Evolutionary conservation across 2,888 invertebrate species (phyloP), one percentile per base, ranked within the genome.

Genomic region (Pyrgus malvae): DNA sequence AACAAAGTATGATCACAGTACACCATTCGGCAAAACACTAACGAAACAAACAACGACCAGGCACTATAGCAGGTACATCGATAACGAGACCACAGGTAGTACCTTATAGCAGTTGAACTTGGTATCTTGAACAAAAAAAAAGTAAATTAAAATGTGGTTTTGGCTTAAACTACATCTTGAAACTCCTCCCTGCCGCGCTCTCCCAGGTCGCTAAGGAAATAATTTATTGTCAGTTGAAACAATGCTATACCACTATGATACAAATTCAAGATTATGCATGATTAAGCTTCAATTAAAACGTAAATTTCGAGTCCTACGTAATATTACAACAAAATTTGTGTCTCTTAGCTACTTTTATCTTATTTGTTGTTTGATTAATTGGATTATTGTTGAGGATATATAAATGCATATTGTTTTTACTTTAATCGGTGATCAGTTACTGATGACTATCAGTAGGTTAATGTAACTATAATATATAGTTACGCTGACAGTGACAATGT

Each of bases 131-230:
- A 53, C 53, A 38, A 27, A 53, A 45, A 53, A 14, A 16, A 53
- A 49, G 21, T 44, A 53, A 53, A 53, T 9, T 23, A 45, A 53
- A 31, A 25, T 17, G n/a, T 25, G 33, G 21, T 17, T 46, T 37
- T 16, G 19, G 42, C 58, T 55, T 59, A 57, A 11, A 57, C 57
- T 38, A 50, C 50, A 48, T 48, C 61, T 56, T 56, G 55, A 53
- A 49, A 51, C 48, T 46, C 42, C 61, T 60, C 41, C 21, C 49
- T 5, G 35, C 53, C 42, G 19, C 23, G 25, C 31, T 46, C 21
- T 23, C 48, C 25, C 40, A 19, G 27, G 42, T 16, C 49, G 42
- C 63, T 63, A 57, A 7, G 51, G 25, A 51, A 56, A 51, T 31
- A 45, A 53, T 37, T 17, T 14, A 12, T 14, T 12, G 42, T 35